A percentile compares a stretch with the other conserved stretches of the same genome.
These are phyloP conservation scores for Drosophila sp. DNA, from an alignment of 1,140 invertebrate genomes.

Conservation along the genomic window DNA sequence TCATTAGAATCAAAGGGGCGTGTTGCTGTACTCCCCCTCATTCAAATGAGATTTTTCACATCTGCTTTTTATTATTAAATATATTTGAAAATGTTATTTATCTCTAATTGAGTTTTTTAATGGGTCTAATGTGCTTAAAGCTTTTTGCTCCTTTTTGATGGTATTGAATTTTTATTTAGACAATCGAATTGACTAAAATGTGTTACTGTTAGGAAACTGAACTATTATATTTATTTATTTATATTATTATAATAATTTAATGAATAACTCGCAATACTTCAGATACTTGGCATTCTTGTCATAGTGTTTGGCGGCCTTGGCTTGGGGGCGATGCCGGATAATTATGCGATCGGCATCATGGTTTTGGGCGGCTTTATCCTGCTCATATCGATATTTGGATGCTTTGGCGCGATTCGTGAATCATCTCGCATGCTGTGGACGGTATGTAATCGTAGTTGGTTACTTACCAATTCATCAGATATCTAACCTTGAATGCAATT, in stretches of 20 bases:
- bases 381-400: constrained; percentile 92
- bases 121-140: no score
- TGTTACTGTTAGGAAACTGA: no score
- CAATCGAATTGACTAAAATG: no score
- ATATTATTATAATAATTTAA: no score
- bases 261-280: no score
- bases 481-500: constrained; percentile 18
- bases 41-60: constrained; percentile 4
- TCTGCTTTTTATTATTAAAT: no score
- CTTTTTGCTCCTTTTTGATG: no score
- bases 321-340: constrained; percentile 84
- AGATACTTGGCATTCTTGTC: constrained; percentile 74
- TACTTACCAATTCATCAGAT: background rate
- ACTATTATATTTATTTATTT: no score
- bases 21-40: constrained; percentile 11
- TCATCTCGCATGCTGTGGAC: constrained; percentile 92
- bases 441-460: constrained; percentile 85
- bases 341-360: constrained; percentile 87
- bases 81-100: background rate
- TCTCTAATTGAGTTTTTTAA: background rate
- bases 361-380: constrained; percentile 90
- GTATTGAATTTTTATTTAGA: no score
- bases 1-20: background rate
- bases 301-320: constrained; percentile 79
- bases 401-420: constrained; percentile 92